Evolutionary conservation across 1,140 invertebrate species (phyloP).

Genomic region (Drosophila erecta): DNA sequence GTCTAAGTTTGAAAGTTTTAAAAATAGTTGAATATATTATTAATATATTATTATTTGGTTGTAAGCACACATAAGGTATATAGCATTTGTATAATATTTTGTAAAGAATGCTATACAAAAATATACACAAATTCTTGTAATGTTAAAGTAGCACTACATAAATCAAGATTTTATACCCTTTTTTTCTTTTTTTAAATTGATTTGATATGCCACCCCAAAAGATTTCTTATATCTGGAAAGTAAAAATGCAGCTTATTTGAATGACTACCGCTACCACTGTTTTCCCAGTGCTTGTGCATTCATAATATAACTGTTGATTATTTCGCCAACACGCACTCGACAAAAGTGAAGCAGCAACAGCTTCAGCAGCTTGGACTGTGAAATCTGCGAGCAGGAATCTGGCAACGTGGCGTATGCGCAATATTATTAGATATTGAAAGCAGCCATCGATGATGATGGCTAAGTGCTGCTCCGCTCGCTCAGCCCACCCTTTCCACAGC

Average conservation of each 20-base stretch:
- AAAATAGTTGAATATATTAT: no score
- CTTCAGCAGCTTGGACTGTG: slow-evolving; percentile 27
- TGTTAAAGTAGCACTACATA: no score
- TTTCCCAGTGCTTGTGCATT: slow-evolving; percentile 63
- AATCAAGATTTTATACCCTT: no score
- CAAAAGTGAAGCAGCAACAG: slow-evolving; percentile 69
- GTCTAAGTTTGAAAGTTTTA: background rate
- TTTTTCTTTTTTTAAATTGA: no score
- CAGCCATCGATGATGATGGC: slow-evolving; percentile 68
- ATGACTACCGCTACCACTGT: slow-evolving; percentile 2
- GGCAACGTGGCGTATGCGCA: slow-evolving; percentile 75
- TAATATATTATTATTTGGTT: no score
- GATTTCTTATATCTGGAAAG: background rate
- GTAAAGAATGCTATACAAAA: no score
- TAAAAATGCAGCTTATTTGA: background rate
- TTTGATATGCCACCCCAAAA: no score
- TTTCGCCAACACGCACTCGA: slow-evolving; percentile 79
- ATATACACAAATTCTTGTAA: no score
- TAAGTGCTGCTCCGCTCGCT: slow-evolving; percentile 16
- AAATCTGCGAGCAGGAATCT: slow-evolving; percentile 34
- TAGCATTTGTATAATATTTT: no score
- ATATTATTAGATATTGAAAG: slow-evolving; percentile 82
- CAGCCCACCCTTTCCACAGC: background rate
- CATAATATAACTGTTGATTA: slow-evolving; percentile 82
- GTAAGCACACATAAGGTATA: no score